Base-by-base conservation (phyloP, 2,113 vertebrate species). In the Toxostoma redivivum region DNA sequence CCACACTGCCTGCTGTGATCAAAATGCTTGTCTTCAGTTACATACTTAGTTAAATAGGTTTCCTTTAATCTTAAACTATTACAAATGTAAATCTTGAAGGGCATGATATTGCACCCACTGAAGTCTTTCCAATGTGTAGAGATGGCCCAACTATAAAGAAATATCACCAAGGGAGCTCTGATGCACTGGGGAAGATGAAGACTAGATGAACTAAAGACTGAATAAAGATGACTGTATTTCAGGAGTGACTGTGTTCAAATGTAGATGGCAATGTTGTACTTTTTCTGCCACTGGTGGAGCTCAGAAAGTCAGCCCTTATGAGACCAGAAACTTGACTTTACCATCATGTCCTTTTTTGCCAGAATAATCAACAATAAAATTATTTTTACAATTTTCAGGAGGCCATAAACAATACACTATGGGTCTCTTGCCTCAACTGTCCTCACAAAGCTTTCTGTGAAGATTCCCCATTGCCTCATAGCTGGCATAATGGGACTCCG, bases 211-310 rank as follows among this genome's bases (percentile, higher is more conserved):
- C 9, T 69, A 14, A n/a, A 65, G 25, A 22, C 45, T 94, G 54
- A 21, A 24, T 82, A 62, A 82, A 85, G 64, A 76, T 5, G 20
- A 71, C 28, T 24, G 3, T 22, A 42, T 61, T 69, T 82, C 6
- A 53, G 31, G 35, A 91, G 33, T 69, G 42, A 65, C 42, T 53
- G 8, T 61, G n/a, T 21, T 80, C 69, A 76, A 88, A 90, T n/a
- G 30, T 93, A 95, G 90, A 66, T 92, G 91, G 93, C 87, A 95
- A 94, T 92, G 66, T 91, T 91, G 93, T n/a, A 31, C 89, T 90
- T 90, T 67, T 80, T 73, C 58, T 92, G 51, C 14, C 53, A 18
- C 31, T 86, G 58, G 11, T 73, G 24, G 13, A 45, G 54, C 33
- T 73, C 38, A 80, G 54, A 69, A 81, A 14, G 16, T 24, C 45